Percentiles rank a stretch among this genome's conserved stretches.
Evolutionary conservation across 1,140 invertebrate species (phyloP).

Genomic region (Scylla paramamosain): DNA sequence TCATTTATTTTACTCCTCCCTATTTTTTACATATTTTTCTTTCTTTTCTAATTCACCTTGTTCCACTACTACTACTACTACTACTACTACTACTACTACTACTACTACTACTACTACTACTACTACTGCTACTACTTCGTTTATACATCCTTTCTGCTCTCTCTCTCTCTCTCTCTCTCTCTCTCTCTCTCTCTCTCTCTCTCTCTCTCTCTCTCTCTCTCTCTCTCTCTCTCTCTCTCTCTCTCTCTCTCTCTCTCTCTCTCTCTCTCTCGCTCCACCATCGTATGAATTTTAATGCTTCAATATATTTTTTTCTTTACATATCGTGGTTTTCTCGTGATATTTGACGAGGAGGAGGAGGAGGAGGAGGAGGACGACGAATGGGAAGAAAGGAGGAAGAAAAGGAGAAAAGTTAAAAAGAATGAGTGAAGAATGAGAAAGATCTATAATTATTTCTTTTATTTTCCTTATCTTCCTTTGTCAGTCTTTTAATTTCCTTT

Average conservation of each 20-base stretch:
- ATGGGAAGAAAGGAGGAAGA: no score
- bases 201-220: not conserved
- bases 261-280: not conserved
- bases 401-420: no score
- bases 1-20: no score
- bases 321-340: no score
- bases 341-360: no score
- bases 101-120: no score
- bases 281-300: no score
- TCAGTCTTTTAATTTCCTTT: not conserved
- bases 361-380: no score
- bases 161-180: not conserved
- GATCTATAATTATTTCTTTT: no score
- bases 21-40: not conserved
- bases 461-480: not conserved
- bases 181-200: not conserved
- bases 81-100: no score
- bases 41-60: not conserved
- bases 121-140: not conserved
- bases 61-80: not conserved
- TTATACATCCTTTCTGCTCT: not conserved
- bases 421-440: no score
- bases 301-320: no score
- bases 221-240: conserved; percentile 6
- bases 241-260: conserved; percentile 6